Percentiles rank a stretch among this genome's conserved stretches.
Conservation (phyloP, 2,888 invertebrate genomes). For the Lucinisca nassula region DNA sequence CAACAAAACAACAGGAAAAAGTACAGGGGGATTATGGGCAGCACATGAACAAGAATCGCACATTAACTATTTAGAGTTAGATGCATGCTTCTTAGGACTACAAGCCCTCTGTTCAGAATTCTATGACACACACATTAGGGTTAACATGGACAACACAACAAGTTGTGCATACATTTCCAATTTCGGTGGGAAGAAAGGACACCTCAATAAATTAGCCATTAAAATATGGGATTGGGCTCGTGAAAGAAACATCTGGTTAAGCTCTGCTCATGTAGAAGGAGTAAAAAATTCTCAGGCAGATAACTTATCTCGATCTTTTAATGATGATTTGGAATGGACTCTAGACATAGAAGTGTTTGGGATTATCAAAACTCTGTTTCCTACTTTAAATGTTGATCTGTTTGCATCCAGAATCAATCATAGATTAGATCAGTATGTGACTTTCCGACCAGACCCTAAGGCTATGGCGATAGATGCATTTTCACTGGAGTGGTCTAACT, state of each 20-base stretch:
- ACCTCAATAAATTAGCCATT: not conserved
- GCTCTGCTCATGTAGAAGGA: too few relatives aligned
- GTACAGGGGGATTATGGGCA: too few relatives aligned
- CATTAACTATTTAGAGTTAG: conserved; percentile 55
- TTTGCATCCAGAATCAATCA: not conserved
- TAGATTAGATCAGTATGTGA: not conserved
- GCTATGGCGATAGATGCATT: not conserved
- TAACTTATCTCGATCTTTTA: not conserved
- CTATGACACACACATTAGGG: conserved; percentile 29
- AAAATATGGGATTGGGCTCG: conserved; percentile 40
- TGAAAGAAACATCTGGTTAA: not conserved
- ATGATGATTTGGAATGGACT: not conserved
- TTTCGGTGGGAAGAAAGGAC: conserved; percentile 28
- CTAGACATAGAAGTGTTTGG: not conserved
- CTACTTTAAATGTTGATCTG: not conserved
- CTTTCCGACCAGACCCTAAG: not conserved
- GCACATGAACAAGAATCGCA: conserved; percentile 25
- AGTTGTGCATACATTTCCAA: conserved; percentile 46
- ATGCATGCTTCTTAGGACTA: conserved; percentile 39
- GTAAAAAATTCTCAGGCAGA: not conserved
- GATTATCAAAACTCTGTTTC: not conserved
- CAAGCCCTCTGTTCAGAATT: conserved; percentile 16
- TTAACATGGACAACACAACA: conserved; percentile 48
- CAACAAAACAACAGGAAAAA: too few relatives aligned
- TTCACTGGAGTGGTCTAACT: not conserved